Evolutionary conservation across 2,888 invertebrate genomes (phyloP).

Genomic region (Zonitis immaculata): DNA sequence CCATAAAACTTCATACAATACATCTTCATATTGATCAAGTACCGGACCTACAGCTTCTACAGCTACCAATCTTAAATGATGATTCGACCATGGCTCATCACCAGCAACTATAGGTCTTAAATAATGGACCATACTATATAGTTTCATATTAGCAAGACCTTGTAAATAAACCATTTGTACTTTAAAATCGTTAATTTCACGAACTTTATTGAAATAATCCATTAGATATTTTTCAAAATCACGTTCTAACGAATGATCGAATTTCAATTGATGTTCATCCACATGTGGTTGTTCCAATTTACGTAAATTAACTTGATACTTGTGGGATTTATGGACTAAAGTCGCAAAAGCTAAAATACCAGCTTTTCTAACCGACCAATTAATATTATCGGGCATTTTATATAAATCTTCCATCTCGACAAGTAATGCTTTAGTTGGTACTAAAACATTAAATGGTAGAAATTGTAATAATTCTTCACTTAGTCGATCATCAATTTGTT

Average conservation of each 20-base stretch:
- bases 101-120: constrained; percentile 47
- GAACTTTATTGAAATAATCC: constrained; percentile 31
- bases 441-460: constrained; percentile 47
- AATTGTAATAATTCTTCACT: constrained; percentile 43
- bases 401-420: constrained; percentile 41
- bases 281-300: not conserved
- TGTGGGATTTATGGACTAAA: constrained; percentile 43
- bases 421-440: constrained; percentile 45
- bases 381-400: constrained; percentile 27
- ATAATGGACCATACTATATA: constrained; percentile 42
- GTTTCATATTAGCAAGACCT: constrained; percentile 49
- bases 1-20: constrained; percentile 46
- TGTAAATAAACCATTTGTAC: constrained; percentile 47
- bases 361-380: constrained; percentile 38
- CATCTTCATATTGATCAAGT: constrained; percentile 27
- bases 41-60: constrained; percentile 45
- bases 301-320: constrained; percentile 6
- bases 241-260: constrained; percentile 3
- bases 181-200: constrained; percentile 33
- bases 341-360: constrained; percentile 49
- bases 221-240: constrained; percentile 32
- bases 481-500: constrained; percentile 35
- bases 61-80: constrained; percentile 45
- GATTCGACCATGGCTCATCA: constrained; percentile 34
- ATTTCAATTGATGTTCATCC: constrained; percentile 5